Evolutionary conservation across 2,113 vertebrate species (phyloP).

Genomic region (Grallaria varia): DNA sequence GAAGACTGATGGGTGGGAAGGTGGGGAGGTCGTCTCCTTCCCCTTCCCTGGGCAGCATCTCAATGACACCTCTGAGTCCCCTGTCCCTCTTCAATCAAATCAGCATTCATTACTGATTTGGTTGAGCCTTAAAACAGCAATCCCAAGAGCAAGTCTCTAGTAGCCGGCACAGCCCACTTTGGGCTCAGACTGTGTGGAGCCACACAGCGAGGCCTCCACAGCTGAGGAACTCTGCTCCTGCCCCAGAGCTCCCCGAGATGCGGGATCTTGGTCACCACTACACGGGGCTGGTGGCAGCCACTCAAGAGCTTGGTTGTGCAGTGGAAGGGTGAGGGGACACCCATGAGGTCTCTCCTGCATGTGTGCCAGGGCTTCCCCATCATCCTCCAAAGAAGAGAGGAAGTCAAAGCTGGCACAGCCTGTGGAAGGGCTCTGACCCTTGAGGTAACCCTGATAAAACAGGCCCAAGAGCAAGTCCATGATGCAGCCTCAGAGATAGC

Average conservation of each 20-base stretch:
- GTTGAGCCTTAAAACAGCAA: conserved; percentile 47
- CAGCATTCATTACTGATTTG: conserved; percentile 49
- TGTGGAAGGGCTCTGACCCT: neutral
- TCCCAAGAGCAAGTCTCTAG: neutral
- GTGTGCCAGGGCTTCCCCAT: neutral
- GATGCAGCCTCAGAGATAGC: neutral
- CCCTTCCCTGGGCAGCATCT: neutral
- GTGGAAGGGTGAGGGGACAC: neutral
- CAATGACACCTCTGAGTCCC: conserved; percentile 40
- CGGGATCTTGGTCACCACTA: rapidly evolving
- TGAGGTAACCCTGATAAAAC: neutral
- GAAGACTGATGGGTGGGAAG: neutral
- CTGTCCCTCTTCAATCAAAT: conserved; percentile 36
- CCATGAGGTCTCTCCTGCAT: neutral
- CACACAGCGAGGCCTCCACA: rapidly evolving
- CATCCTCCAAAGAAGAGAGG: neutral
- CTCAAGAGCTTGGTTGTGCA: rapidly evolving
- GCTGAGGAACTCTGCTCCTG: neutral
- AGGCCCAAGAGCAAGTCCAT: neutral
- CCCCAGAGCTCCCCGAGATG: neutral
- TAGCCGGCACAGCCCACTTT: neutral
- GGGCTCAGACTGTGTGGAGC: neutral
- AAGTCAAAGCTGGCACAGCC: neutral
- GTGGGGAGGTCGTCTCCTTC: neutral
- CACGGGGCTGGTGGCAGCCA: neutral